Evolutionary conservation across 2,888 invertebrate genomes (phyloP), one percentile per base, ranked within the genome.

Genomic region (Lasioglossum marginatum): DNA sequence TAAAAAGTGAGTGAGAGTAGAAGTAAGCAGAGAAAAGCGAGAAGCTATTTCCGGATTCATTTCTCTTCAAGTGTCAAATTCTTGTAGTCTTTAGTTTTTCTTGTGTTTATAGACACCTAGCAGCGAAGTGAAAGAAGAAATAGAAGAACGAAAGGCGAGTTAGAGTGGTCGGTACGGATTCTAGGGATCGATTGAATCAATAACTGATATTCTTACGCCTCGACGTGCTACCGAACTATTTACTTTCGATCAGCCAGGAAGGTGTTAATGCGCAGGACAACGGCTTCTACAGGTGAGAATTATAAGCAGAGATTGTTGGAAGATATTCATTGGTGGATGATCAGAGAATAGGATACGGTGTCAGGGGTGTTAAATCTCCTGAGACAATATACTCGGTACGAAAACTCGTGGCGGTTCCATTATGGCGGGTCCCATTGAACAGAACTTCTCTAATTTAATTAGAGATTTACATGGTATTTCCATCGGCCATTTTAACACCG

Each of bases 181-280:
- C 83, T 77, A 79, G 74, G 79, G 82, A 88, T 84, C 87, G 83
- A 90, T 90, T 81, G 83, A 88, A 88, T 86, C 90, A 88, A 91
- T 90, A 91, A 79, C 81, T 88, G 83, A 83, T 91, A 86, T 85
- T 88, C 86, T 82, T 86, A 83, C 68, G 75, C 60, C 31, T 34
- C 74, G 45, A 70, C 77, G 74, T 72, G 80, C 81, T 81, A 77
- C 81, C 82, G 86, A 86, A 86, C 84, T 93, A 86, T 93, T 93
- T 93, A 87, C 91, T 91, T 91, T 93, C 93, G 87, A 93, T 93
- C 89, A 86, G 73, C 71, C 80, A n/a, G 71, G 66, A 60, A 93
- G 92, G 93, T 93, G 93, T 91, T 93, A 93, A 93, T 92, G 90
- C 88, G 75, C 82, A 75, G 85, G 72, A 86, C 86, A 89, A 79